phyloP scores from a whole-genome alignment of 2,797 vertebrate genomes.

The Acipenser ruthenus region DNA sequence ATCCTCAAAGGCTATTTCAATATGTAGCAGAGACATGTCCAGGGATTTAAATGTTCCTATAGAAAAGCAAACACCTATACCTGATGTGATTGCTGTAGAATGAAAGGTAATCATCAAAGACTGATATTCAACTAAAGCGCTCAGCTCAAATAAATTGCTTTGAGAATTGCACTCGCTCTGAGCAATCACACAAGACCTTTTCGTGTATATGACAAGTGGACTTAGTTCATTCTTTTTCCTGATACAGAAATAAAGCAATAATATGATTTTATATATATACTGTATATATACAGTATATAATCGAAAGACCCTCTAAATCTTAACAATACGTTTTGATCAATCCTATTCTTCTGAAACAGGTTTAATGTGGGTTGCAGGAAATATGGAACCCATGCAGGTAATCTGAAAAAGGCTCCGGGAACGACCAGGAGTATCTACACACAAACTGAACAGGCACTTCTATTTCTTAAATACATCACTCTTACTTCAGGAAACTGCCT shows the following conservation, averaged over 20 bases:
- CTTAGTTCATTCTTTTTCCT: constrained; percentile 12
- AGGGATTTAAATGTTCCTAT: constrained; percentile 9
- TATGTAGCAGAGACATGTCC: constrained; percentile 14
- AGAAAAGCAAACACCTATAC: constrained; percentile 19
- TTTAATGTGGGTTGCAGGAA: no score
- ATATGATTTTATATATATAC: no score
- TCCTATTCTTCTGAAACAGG: no score
- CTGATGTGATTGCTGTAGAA: constrained; percentile 18
- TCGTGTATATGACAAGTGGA: background rate
- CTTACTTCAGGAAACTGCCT: no score
- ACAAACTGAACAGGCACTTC: no score
- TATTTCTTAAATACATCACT: no score
- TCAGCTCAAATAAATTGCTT: constrained; percentile 30
- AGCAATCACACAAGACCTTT: constrained; percentile 14
- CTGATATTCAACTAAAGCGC: constrained; percentile 18
- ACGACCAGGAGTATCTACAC: no score
- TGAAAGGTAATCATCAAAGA: constrained; percentile 22
- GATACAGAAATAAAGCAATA: background rate
- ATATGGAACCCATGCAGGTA: no score
- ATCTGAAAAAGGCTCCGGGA: no score
- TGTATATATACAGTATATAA: no score
- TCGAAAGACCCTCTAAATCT: no score
- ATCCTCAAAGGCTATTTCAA: constrained; percentile 16
- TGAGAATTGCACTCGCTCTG: constrained; percentile 23
- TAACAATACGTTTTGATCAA: no score